phyloP scores from a whole-genome alignment of 64 coral and sea anemone species.

The Hydrozoanthus tunicans region DNA sequence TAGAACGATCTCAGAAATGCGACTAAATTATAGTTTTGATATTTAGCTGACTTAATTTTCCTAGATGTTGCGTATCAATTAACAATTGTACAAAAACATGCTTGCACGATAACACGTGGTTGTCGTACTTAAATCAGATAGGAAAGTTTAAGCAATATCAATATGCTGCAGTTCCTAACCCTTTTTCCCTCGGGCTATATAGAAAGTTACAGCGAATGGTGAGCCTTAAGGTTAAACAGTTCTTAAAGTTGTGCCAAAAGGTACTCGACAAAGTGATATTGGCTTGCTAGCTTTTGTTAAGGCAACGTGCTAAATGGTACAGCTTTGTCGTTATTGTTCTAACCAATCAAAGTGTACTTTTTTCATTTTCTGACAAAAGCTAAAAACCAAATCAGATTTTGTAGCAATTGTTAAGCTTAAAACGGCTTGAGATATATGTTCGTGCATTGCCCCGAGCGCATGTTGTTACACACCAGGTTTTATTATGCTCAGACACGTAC shows the following conservation, averaged over 20 bases:
- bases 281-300: neutral
- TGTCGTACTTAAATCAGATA: neutral
- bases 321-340: neutral
- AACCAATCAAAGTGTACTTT: neutral
- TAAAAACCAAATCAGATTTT: neutral
- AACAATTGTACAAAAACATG: neutral
- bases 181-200: slow-evolving; percentile 22
- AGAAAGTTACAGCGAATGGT: neutral
- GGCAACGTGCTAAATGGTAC: neutral
- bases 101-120: slow-evolving; percentile 24
- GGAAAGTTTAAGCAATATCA: slow-evolving; percentile 9
- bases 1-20: neutral
- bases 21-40: neutral
- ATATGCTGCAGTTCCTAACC: neutral
- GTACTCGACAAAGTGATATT: slow-evolving; percentile 29
- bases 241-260: slow-evolving; percentile 15
- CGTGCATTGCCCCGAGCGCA: neutral
- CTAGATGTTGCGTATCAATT: neutral
- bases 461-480: neutral
- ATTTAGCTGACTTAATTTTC: neutral
- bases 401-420: neutral
- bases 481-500: neutral
- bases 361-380: neutral
- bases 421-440: neutral
- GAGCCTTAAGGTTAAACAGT: neutral